Conservation (phyloP, 2,113 vertebrate species). For the Lepus europaeus region DNA sequence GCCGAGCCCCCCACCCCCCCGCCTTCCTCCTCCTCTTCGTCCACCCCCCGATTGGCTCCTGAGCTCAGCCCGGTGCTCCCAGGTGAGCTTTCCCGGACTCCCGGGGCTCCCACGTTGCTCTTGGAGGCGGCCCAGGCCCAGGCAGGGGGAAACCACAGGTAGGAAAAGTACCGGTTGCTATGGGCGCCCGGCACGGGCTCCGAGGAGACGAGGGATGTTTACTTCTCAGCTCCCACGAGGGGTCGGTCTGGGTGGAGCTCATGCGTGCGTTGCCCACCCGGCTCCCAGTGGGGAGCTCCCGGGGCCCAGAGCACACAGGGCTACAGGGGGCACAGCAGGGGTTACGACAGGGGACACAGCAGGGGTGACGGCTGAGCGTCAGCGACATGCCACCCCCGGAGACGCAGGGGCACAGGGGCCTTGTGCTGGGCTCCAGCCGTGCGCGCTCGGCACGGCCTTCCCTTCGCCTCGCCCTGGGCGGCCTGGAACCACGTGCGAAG, state of each 20-base stretch:
- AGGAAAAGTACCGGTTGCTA: neutral
- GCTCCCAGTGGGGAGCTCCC: accelerated
- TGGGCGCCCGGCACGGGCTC: neutral
- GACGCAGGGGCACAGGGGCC: too few relatives aligned
- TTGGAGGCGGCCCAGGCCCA: neutral
- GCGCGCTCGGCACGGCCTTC: neutral
- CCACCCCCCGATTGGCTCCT: neutral
- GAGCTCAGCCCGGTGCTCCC: neutral
- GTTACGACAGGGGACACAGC: too few relatives aligned
- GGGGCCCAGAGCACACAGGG: too few relatives aligned
- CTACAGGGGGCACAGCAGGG: too few relatives aligned
- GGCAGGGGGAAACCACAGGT: neutral
- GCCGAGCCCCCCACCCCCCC: too few relatives aligned
- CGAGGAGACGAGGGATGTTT: accelerated
- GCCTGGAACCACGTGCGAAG: too few relatives aligned
- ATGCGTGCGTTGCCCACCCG: too few relatives aligned
- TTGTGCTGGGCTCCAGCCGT: accelerated
- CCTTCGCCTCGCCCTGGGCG: too few relatives aligned
- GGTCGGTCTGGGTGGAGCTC: too few relatives aligned
- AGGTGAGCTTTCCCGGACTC: neutral
- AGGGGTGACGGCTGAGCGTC: accelerated
- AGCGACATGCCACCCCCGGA: accelerated
- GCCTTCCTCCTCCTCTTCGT: too few relatives aligned
- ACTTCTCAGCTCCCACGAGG: neutral
- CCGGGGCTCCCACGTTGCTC: neutral